Percentiles rank a stretch among this genome's conserved stretches.
Conservation (phyloP, 2,797 vertebrate species). For the Sphaeramia orbicularis region DNA sequence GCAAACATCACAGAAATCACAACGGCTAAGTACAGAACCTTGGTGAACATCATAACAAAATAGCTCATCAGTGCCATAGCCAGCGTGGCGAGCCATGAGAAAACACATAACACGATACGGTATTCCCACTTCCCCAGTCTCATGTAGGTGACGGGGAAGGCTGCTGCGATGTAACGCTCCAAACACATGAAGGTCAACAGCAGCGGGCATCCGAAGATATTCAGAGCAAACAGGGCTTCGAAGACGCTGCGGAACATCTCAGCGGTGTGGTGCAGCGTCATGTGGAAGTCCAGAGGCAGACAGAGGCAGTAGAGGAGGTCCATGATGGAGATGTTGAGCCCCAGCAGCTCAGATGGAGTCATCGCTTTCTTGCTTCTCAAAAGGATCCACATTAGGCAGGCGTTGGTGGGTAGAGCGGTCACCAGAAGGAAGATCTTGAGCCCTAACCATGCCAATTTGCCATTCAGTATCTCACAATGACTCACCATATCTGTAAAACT, state of each 20-base stretch:
- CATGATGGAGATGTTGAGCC: constrained; percentile 59
- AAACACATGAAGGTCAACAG: constrained; percentile 58
- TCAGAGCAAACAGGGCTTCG: constrained; percentile 27
- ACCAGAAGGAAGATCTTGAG: constrained; percentile 45
- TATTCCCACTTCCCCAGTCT: constrained; percentile 23
- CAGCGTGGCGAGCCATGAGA: constrained; percentile 34
- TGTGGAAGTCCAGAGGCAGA: constrained; percentile 53
- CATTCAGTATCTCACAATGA: constrained; percentile 12
- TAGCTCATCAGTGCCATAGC: constrained; percentile 12
- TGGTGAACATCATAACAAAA: neutral
- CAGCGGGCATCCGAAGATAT: constrained; percentile 56
- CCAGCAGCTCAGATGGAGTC: constrained; percentile 62
- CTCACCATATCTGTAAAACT: constrained; percentile 9
- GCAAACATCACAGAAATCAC: constrained; percentile 35
- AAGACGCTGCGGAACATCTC: neutral
- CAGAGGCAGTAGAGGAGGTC: constrained; percentile 52
- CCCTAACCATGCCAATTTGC: neutral
- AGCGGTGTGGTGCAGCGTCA: accelerated
- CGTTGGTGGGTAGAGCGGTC: constrained; percentile 49
- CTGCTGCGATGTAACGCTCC: constrained; percentile 52
- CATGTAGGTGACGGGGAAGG: constrained; percentile 23
- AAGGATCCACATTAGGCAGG: constrained; percentile 55
- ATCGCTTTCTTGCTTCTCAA: constrained; percentile 34
- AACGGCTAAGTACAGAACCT: constrained; percentile 23
- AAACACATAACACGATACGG: constrained; percentile 10